A percentile compares a stretch with the other conserved stretches of the same genome.
Evolutionary conservation across 2,797 vertebrate genomes (phyloP).

Genomic region (Rhinatrema bivittatum): DNA sequence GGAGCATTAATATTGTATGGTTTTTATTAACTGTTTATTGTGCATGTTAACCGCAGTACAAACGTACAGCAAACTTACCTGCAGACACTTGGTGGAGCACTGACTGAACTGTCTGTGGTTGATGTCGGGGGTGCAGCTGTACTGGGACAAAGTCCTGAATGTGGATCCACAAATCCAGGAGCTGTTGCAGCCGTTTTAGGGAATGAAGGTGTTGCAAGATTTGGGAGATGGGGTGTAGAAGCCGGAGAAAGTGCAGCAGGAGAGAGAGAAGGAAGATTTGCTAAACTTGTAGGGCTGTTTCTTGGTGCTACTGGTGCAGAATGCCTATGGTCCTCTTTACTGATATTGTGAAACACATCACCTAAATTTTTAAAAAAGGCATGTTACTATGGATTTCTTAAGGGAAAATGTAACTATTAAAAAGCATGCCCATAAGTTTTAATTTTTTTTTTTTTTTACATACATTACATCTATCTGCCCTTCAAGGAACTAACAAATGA

Average conservation of each 20-base stretch:
- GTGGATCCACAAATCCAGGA: conserved; percentile 77
- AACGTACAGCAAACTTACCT: conserved; percentile 69
- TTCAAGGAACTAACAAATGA: too few relatives aligned
- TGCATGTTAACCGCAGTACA: too few relatives aligned
- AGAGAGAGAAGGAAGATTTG: conserved; percentile 73
- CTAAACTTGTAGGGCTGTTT: conserved; percentile 74
- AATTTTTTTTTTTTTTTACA: too few relatives aligned
- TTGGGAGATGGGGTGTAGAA: conserved; percentile 72
- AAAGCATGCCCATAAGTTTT: too few relatives aligned
- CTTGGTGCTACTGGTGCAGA: conserved; percentile 66
- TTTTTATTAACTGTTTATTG: too few relatives aligned
- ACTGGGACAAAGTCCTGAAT: conserved; percentile 74
- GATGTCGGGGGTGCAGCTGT: conserved; percentile 69
- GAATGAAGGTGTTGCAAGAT: conserved; percentile 73
- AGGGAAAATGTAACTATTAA: too few relatives aligned
- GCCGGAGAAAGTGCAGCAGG: conserved; percentile 67
- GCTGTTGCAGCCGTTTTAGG: conserved; percentile 75
- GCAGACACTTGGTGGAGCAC: conserved; percentile 90
- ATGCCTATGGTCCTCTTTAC: conserved; percentile 86
- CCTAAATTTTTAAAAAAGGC: conserved; percentile 50
- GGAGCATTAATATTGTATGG: too few relatives aligned
- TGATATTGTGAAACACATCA: conserved; percentile 88
- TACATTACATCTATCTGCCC: too few relatives aligned
- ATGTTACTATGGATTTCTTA: too few relatives aligned
- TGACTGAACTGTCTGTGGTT: conserved; percentile 70